Evolutionary conservation across 1,140 invertebrate species (phyloP).

Genomic region (Linepithema humile): DNA sequence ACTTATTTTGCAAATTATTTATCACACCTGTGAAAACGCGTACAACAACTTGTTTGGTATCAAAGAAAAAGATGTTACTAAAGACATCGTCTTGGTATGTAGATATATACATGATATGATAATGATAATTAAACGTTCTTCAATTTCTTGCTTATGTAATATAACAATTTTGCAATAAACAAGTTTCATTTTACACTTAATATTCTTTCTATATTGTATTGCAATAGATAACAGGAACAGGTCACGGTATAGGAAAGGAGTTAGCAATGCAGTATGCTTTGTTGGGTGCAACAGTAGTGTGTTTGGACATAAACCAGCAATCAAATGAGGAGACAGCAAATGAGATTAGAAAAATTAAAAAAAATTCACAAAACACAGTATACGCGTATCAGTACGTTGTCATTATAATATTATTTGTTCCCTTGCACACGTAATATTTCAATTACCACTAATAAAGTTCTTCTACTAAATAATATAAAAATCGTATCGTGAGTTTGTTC

Average conservation of each 20-base stretch:
- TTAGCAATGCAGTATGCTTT: constrained; percentile 91
- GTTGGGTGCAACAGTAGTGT: constrained; percentile 91
- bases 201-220: too few species aligned
- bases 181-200: too few species aligned
- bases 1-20: constrained; percentile 81
- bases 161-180: background rate
- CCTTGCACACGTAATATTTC: background rate
- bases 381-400: constrained; percentile 84
- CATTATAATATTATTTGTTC: background rate
- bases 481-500: too few species aligned
- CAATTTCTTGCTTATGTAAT: too few species aligned
- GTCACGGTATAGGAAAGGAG: constrained; percentile 95
- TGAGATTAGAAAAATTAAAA: constrained; percentile 83
- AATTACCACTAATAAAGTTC: too few species aligned
- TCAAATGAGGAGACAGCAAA: constrained; percentile 87
- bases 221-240: constrained; percentile 93
- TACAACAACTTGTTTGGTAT: constrained; percentile 83
- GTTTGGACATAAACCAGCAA: constrained; percentile 94
- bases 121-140: background rate
- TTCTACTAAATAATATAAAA: too few species aligned
- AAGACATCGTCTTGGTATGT: constrained; percentile 87
- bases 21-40: constrained; percentile 81
- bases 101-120: background rate
- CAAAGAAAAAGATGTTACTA: constrained; percentile 85
- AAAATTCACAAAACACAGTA: constrained; percentile 75